phyloP scores from a whole-genome alignment of 2,113 vertebrate genomes.

The Athene cunicularia region DNA sequence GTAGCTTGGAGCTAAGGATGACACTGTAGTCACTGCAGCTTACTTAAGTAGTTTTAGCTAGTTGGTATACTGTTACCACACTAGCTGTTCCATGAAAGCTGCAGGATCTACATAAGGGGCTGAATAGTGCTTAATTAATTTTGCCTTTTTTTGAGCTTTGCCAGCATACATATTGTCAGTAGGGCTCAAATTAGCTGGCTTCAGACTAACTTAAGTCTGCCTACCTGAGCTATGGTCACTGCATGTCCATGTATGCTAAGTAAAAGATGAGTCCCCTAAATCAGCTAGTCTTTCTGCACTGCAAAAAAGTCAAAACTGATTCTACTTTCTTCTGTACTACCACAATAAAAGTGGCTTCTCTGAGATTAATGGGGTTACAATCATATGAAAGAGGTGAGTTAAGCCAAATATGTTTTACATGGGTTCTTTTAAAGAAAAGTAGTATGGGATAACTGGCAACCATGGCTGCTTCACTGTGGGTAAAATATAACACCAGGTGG shows the following conservation, averaged over 20 bases:
- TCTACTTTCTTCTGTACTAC: neutral
- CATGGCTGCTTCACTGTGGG: neutral
- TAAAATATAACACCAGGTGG: neutral
- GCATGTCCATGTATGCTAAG: neutral
- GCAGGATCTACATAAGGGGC: neutral
- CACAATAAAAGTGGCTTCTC: neutral
- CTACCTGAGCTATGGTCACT: neutral
- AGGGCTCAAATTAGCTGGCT: neutral
- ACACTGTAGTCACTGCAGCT: neutral
- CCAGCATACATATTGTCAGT: neutral
- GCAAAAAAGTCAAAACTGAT: neutral
- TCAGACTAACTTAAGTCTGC: neutral
- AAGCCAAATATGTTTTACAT: neutral
- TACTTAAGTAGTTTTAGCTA: neutral
- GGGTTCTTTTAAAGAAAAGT: neutral
- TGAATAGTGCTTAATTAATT: neutral
- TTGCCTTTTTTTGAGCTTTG: neutral
- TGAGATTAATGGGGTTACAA: constrained; percentile 25
- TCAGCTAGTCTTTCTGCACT: neutral
- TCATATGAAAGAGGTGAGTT: constrained; percentile 41
- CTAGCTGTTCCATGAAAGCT: neutral
- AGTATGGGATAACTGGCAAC: neutral
- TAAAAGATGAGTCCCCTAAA: neutral
- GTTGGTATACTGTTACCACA: neutral
- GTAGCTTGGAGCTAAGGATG: neutral